These are phyloP conservation scores for Kryphioiulus occultus DNA, from an alignment of 2,888 invertebrate species.

Conservation along the genomic window DNA sequence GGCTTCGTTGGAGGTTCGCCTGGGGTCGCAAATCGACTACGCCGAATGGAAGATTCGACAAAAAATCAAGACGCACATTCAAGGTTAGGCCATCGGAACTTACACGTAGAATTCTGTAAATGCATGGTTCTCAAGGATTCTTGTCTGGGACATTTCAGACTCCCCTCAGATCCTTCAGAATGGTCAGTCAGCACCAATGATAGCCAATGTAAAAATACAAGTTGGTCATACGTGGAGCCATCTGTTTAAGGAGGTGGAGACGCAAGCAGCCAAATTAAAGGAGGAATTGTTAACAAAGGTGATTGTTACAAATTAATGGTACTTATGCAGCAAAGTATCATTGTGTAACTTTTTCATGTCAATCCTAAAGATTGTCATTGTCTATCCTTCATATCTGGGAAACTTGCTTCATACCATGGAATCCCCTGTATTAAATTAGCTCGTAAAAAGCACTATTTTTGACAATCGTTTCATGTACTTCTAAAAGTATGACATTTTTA, in stretches of 20 bases:
- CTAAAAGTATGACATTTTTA: too few species aligned
- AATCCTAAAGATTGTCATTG: too few species aligned
- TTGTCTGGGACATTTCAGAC: not conserved
- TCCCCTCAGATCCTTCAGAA: not conserved
- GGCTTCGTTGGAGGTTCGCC: slow-evolving; percentile 63
- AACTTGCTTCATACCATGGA: too few species aligned
- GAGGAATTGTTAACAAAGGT: slow-evolving; percentile 26
- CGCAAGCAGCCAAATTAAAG: slow-evolving; percentile 46
- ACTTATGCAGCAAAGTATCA: too few species aligned
- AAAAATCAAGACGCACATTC: slow-evolving; percentile 45
- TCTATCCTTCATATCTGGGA: too few species aligned
- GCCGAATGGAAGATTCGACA: slow-evolving; percentile 61
- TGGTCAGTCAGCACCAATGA: slow-evolving; percentile 1
- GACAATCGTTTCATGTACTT: too few species aligned
- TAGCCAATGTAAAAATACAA: slow-evolving; percentile 48
- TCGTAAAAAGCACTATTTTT: too few species aligned
- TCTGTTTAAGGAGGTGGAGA: slow-evolving; percentile 50
- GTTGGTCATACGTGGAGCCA: slow-evolving; percentile 40
- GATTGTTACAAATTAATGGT: not conserved
- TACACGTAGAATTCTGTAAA: not conserved
- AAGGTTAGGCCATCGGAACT: not conserved
- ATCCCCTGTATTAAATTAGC: too few species aligned
- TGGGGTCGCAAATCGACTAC: slow-evolving; percentile 62
- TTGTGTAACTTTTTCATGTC: not conserved
- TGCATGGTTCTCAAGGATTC: not conserved